phyloP scores from a whole-genome alignment of 2,113 vertebrate genomes.

The Scomber colias region DNA sequence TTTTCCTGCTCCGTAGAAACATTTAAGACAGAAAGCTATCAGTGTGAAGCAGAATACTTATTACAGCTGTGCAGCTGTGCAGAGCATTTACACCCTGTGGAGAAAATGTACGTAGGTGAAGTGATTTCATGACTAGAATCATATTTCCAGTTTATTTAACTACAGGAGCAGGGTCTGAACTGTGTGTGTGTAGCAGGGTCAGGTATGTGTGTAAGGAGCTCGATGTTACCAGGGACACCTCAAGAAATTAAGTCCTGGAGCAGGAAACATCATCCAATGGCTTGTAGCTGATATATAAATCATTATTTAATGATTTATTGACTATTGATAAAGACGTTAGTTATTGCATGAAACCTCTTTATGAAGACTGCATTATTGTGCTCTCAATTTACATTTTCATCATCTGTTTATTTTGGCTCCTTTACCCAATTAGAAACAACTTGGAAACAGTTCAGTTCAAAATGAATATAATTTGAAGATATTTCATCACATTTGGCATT shows the following conservation, averaged over 20 bases:
- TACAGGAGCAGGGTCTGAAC: background rate
- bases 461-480: no score
- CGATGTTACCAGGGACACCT: background rate
- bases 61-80: conserved; percentile 3
- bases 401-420: no score
- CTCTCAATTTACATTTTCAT: no score
- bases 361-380: background rate
- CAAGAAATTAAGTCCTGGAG: background rate
- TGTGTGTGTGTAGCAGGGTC: background rate
- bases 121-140: background rate
- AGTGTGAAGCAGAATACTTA: background rate
- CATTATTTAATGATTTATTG: no score
- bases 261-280: background rate
- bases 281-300: background rate
- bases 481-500: no score
- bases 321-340: background rate
- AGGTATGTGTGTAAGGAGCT: background rate
- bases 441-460: no score
- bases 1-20: background rate
- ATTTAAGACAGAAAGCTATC: background rate
- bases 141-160: background rate
- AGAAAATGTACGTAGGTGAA: background rate
- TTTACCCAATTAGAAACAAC: no score
- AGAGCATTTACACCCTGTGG: background rate
- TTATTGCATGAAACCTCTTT: background rate